Conservation (phyloP, 2,797 vertebrate species). For the Tachyglossus aculeatus region DNA sequence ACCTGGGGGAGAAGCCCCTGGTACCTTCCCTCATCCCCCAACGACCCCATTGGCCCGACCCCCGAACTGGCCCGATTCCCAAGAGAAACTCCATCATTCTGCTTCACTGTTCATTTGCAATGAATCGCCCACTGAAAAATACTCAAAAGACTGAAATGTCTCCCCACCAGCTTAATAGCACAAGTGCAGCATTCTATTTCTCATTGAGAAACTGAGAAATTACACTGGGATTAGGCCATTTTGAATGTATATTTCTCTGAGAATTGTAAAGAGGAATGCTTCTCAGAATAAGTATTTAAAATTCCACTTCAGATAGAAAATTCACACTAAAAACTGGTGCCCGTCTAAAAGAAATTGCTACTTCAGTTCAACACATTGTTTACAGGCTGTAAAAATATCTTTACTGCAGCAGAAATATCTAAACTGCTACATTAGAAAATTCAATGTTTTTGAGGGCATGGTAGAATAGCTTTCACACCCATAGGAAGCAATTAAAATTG, state of each 20-base stretch:
- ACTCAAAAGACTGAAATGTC: neutral
- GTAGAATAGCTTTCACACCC: constrained; percentile 17
- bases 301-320: constrained; percentile 20
- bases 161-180: neutral
- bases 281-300: neutral
- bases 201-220: constrained; percentile 9
- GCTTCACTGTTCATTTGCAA: constrained; percentile 3
- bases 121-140: constrained; percentile 7
- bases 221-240: constrained; percentile 1
- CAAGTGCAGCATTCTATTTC: neutral
- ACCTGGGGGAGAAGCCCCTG: too few relatives aligned
- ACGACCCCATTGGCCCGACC: too few relatives aligned
- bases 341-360: neutral
- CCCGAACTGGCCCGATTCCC: too few relatives aligned
- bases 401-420: neutral
- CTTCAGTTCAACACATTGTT: constrained; percentile 5
- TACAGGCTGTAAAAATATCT: constrained; percentile 28
- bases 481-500: constrained; percentile 6
- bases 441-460: constrained; percentile 10
- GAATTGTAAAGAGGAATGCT: neutral
- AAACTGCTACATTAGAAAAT: neutral
- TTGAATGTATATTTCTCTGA: neutral
- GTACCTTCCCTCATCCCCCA: too few relatives aligned
- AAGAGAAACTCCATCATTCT: too few relatives aligned
- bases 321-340: neutral